Evolutionary conservation across 2,113 vertebrate species (phyloP), one percentile per base, ranked within the genome.

Genomic region (Cnemophilus loriae): DNA sequence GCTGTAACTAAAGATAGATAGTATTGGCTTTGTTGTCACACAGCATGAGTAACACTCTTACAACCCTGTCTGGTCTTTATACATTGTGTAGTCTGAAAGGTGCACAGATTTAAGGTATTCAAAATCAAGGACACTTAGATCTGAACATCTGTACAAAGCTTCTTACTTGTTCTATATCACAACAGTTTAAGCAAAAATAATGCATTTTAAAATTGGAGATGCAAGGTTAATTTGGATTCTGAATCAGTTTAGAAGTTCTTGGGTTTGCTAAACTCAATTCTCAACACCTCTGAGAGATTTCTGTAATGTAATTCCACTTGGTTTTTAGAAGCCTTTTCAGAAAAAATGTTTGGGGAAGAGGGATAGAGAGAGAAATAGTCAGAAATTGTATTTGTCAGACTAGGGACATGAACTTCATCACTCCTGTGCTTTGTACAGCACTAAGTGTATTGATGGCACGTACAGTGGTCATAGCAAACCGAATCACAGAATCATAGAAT

Each of bases 381-480:
- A 78, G 55, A 39, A 88, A 84, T 63, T 39, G 0, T 1, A 28
- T 37, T 20, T 64, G 33, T 71, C 30, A 89, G 35, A 41, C n/a
- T 28, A 63, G 47, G 23, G 56, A 27, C 3, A 13, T 83, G 32
- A 78, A 68, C 20, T 56, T 79, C 6, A 16, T 17, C 6, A 26
- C 7, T 87, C 55, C n/a, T 63, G 47, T 73, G 73, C 57, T 89
- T 82, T 57, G 44, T 64, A 84, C 22, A 56, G 39, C 2, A 4
- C 42, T 37, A 16, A 26, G 27, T 0, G 0, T 30, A 37, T 3
- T 37, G 59, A 53, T 50, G 35, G 39, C 47, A 56, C 2, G 6
- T 24, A 23, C 37, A 44, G 7, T 8, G 59, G 28, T 49, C 55
- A 52, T 1, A 39, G 53, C 60, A 68, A 68, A 68, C 28, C 0